These are phyloP conservation scores for Dasysyrphus tricinctus DNA, from an alignment of 2,888 invertebrate genomes.

Conservation along the genomic window DNA sequence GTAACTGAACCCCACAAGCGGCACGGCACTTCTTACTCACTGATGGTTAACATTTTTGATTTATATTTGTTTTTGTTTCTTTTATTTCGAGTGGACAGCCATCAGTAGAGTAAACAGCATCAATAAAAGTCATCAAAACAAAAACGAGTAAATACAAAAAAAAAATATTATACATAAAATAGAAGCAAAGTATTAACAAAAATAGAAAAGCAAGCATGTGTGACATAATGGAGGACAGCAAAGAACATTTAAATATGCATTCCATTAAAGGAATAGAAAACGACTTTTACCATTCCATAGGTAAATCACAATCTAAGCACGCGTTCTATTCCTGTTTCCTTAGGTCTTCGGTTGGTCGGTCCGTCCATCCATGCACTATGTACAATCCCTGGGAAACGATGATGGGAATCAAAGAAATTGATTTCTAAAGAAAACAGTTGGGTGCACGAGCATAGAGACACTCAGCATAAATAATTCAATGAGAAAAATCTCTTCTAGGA, in stretches of 20 bases:
- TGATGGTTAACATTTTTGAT: conserved; percentile 40
- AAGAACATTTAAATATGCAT: conserved; percentile 68
- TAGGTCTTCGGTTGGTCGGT: background rate
- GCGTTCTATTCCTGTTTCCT: conserved; percentile 15
- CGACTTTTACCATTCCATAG: conserved; percentile 29
- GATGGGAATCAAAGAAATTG: conserved; percentile 62
- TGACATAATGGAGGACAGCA: conserved; percentile 9
- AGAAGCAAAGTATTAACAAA: conserved; percentile 12
- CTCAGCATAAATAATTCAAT: conserved; percentile 37
- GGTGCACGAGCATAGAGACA: conserved; percentile 32
- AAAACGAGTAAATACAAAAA: conserved; percentile 28
- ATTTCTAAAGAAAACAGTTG: conserved; percentile 59
- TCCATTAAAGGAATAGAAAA: conserved; percentile 56
- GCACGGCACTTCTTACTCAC: conserved; percentile 14
- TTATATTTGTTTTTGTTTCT: conserved; percentile 46
- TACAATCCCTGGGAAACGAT: conserved; percentile 31
- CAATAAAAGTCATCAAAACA: conserved; percentile 69
- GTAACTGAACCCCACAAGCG: conserved; percentile 17
- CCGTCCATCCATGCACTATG: background rate
- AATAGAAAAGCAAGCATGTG: background rate
- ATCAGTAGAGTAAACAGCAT: conserved; percentile 39
- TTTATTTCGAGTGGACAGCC: conserved; percentile 50
- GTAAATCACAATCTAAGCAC: conserved; percentile 65
- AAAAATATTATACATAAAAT: too few species aligned
- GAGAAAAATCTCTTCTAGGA: conserved; percentile 41